Percentiles rank a stretch among this genome's conserved stretches.
These are phyloP conservation scores for Cyanocitta stelleri DNA, from an alignment of 2,113 vertebrate species.

Conservation along the genomic window DNA sequence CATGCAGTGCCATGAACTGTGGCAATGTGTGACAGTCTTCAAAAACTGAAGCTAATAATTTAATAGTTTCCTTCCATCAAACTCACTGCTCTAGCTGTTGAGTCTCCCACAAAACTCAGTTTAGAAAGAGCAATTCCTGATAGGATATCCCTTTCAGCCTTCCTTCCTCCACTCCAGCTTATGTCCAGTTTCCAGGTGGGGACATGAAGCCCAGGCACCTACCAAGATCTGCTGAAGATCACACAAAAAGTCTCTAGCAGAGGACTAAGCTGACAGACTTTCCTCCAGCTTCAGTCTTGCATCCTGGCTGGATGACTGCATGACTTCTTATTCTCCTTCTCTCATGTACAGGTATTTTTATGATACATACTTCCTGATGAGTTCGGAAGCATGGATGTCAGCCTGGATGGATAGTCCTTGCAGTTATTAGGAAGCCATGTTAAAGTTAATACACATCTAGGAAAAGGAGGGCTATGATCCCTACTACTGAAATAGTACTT, in stretches of 20 bases:
- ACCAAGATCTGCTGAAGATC: neutral
- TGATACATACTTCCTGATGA: neutral
- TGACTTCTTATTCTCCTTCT: neutral
- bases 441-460: neutral
- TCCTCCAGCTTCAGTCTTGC: neutral
- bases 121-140: neutral
- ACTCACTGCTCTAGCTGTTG: neutral
- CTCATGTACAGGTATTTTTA: neutral
- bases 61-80: neutral
- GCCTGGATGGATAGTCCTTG: neutral
- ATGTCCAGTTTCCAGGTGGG: neutral
- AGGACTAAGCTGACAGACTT: neutral
- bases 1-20: neutral
- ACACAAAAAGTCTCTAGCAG: neutral
- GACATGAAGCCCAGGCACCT: neutral
- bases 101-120: neutral
- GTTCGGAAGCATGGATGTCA: neutral
- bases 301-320: neutral
- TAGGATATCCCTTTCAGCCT: neutral
- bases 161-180: neutral
- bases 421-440: neutral
- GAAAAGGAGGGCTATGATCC: neutral
- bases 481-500: neutral
- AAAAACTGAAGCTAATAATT: neutral
- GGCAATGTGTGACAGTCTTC: neutral